phyloP scores from a whole-genome alignment of 2,113 vertebrate genomes.

The Atrichornis clamosus region DNA sequence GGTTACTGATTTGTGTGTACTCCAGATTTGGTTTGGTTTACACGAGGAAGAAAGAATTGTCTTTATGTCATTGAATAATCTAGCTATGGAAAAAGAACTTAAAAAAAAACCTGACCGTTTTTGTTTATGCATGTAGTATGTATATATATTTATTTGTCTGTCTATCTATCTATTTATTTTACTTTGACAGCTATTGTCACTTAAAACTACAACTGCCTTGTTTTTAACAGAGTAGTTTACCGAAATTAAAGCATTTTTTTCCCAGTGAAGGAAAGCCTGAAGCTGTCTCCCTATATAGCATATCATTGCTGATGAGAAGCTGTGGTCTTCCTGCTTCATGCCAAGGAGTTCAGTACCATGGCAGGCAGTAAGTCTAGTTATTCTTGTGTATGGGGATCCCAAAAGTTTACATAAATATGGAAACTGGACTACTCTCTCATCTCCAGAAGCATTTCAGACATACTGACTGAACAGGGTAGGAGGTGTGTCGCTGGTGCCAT shows the following conservation, averaged over 20 bases:
- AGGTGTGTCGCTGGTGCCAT: accelerated
- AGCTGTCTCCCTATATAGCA: background rate
- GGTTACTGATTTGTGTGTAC: background rate
- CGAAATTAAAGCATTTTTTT: background rate
- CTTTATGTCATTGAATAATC: background rate
- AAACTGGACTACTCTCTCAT: background rate
- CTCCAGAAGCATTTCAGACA: background rate
- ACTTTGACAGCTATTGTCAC: background rate
- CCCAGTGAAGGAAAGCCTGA: background rate
- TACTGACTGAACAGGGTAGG: background rate
- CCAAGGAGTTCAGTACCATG: background rate
- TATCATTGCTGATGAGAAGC: background rate
- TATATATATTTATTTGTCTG: background rate
- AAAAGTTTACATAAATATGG: background rate
- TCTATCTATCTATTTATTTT: background rate
- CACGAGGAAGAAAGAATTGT: background rate
- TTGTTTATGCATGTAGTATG: background rate
- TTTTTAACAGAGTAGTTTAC: background rate
- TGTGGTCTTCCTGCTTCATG: background rate
- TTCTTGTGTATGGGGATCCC: background rate
- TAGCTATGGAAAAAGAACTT: background rate
- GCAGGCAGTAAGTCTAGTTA: background rate
- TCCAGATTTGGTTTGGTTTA: background rate
- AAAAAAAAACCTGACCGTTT: background rate
- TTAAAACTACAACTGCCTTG: background rate